Conservation (phyloP, 2,888 invertebrate species). For the Erannis defoliaria region DNA sequence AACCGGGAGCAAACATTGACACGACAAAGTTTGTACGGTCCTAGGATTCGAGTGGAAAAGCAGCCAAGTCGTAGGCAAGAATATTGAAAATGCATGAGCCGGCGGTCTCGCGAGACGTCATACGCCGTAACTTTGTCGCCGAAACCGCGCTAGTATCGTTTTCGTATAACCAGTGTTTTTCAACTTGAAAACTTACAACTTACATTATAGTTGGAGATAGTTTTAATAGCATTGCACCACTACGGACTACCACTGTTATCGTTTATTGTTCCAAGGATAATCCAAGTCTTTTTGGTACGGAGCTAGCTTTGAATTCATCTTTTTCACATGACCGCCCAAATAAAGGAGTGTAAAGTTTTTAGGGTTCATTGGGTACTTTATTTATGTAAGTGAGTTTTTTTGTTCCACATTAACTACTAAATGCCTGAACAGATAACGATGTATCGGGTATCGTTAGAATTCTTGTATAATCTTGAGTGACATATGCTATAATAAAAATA, state of each 20-base stretch:
- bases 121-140: constrained; percentile 21
- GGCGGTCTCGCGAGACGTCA: constrained; percentile 42
- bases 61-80: constrained; percentile 45
- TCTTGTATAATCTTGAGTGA: no score
- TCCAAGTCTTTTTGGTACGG: neutral
- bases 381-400: no score
- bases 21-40: constrained; percentile 36
- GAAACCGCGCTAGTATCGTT: constrained; percentile 12
- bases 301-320: no score
- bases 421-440: no score
- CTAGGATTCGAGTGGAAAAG: constrained; percentile 45
- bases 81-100: constrained; percentile 60
- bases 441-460: no score
- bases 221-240: neutral
- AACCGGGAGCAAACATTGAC: constrained; percentile 11
- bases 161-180: constrained; percentile 1
- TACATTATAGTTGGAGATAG: constrained; percentile 1
- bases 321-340: no score
- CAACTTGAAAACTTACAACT: constrained; percentile 1
- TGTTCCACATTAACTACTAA: no score
- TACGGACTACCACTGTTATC: neutral
- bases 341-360: no score
- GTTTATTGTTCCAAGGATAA: neutral
- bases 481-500: no score
- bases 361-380: no score